Conservation (phyloP, 2,888 invertebrate genomes). For the Cerceris rybyensis region DNA sequence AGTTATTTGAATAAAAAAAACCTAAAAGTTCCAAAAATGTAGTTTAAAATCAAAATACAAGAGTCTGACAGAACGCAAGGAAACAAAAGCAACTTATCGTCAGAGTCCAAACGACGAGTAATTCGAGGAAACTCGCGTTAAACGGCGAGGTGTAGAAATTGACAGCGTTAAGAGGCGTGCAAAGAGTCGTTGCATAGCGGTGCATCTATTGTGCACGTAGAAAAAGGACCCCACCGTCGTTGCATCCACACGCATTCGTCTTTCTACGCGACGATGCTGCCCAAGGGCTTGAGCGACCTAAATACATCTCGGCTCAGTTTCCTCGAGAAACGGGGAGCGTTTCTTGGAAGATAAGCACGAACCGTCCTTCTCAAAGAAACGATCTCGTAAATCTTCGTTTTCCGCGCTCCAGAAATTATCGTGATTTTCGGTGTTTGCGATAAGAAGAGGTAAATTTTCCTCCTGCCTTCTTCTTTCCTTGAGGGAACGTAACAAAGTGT, state of each 20-base stretch:
- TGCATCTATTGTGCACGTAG: conserved; percentile 24
- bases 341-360: conserved; percentile 27
- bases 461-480: conserved; percentile 1
- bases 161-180: conserved; percentile 44
- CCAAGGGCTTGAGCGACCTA: conserved; percentile 54
- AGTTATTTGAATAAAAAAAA: too few relatives aligned
- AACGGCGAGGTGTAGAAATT: conserved; percentile 40
- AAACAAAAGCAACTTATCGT: too few relatives aligned
- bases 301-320: conserved; percentile 47
- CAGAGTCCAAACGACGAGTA: too few relatives aligned
- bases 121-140: too few relatives aligned
- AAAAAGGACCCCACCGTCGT: conserved; percentile 32
- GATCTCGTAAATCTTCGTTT: conserved; percentile 61
- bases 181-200: conserved; percentile 21
- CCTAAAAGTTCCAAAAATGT: too few relatives aligned
- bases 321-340: conserved; percentile 38
- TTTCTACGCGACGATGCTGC: conserved; percentile 35
- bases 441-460: conserved; percentile 33
- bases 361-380: conserved; percentile 24
- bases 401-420: conserved; percentile 51
- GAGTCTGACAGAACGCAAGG: too few relatives aligned
- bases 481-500: neutral
- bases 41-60: too few relatives aligned
- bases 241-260: conserved; percentile 48
- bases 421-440: conserved; percentile 40